These are phyloP conservation scores for Spea hammondii DNA, from an alignment of 2,797 vertebrate species.

Conservation along the genomic window DNA sequence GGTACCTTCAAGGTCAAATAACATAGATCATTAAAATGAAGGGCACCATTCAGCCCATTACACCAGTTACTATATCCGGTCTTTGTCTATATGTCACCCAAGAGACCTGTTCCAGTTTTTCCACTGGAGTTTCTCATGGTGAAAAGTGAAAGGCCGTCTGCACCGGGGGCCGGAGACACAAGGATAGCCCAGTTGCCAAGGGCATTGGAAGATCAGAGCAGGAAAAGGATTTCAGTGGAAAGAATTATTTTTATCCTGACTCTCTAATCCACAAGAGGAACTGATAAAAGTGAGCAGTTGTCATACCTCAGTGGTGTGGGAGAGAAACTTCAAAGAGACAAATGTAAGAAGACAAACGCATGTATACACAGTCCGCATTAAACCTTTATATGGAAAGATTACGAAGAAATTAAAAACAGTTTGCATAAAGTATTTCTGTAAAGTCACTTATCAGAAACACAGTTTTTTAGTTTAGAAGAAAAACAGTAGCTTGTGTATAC, in stretches of 20 bases:
- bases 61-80: slow-evolving; percentile 1
- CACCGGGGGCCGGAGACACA: not conserved
- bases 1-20: not conserved
- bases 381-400: too few species aligned
- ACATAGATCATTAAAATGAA: not conserved
- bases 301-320: slow-evolving; percentile 38
- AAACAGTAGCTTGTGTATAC: too few species aligned
- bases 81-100: not conserved
- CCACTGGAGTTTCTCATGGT: not conserved
- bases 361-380: not conserved
- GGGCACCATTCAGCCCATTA: not conserved
- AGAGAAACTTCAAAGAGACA: slow-evolving; percentile 24
- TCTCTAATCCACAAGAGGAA: slow-evolving; percentile 40
- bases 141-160: not conserved
- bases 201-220: slow-evolving; percentile 33
- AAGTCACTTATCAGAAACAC: too few species aligned
- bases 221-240: slow-evolving; percentile 17
- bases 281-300: slow-evolving; percentile 44
- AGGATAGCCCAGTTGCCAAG: slow-evolving; percentile 16
- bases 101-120: not conserved
- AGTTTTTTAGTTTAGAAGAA: too few species aligned
- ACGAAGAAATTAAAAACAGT: too few species aligned
- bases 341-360: not conserved
- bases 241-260: slow-evolving; percentile 38
- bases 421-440: too few species aligned